Conservation (phyloP, 2,888 invertebrate genomes). For the Caenorhabditis virilis region DNA sequence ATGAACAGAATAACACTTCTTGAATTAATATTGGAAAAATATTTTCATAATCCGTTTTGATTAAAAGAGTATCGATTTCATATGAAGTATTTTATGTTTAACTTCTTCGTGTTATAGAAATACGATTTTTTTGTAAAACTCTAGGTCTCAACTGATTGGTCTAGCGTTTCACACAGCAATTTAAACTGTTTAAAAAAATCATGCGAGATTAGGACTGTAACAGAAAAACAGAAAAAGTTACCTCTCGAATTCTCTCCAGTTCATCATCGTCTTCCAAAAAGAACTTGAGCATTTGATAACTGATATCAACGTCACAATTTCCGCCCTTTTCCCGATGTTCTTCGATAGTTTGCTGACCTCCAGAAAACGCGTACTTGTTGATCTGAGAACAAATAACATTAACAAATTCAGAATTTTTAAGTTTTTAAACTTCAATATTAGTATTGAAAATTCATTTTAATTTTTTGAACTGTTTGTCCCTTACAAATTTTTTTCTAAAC, state of each 20-base stretch:
- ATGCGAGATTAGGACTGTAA: not conserved
- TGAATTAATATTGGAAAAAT: not conserved
- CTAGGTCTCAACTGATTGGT: not conserved
- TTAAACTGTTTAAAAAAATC: not conserved
- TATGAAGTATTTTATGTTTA: not conserved
- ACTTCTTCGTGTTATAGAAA: not conserved
- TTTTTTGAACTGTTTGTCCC: not conserved
- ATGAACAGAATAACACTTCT: not conserved
- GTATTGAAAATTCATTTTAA: too few species aligned
- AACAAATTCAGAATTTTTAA: too few species aligned
- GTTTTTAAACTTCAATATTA: too few species aligned
- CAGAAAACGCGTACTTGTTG: constrained; percentile 94
- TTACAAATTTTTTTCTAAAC: not conserved
- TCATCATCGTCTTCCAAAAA: constrained; percentile 90
- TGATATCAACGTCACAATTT: constrained; percentile 92
- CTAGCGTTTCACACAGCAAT: not conserved
- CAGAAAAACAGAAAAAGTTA: constrained; percentile 55
- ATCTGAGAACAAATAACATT: too few species aligned
- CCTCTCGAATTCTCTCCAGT: constrained; percentile 79
- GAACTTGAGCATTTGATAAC: constrained; percentile 90
- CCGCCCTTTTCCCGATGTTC: constrained; percentile 86
- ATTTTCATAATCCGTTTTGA: not conserved
- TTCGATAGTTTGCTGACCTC: constrained; percentile 89
- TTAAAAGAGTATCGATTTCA: not conserved
- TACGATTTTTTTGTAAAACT: not conserved